Base-by-base conservation (phyloP, 2,113 vertebrate genomes). In the Melanostigma gelatinosum region DNA sequence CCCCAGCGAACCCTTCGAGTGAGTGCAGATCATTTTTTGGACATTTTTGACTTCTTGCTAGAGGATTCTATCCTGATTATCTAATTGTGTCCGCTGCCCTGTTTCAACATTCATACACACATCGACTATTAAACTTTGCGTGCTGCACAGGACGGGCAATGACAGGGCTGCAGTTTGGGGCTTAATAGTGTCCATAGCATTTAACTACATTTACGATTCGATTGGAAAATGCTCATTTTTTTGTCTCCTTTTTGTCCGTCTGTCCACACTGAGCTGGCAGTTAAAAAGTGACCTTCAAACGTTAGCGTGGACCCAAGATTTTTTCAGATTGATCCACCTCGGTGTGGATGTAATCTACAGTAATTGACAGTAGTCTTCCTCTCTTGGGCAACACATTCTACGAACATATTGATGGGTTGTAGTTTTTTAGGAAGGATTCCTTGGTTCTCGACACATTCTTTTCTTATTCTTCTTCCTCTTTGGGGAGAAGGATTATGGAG, bases 1-100 rank as follows among this genome's bases (percentile, higher is more conserved):
- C 91, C 95, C 96, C 90, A 99, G 98, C 6, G 97, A 99, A 74
- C 97, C 97, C 6, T 99, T 99, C 61, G 96, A 99, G 98, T 99
- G 92, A 98, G 97, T 96, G 77, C 8, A 13, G 8, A 52, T 52
- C 7, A 46, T 32, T 38, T 58, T 2, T 61, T 22, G 66, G 32
- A 44, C 42, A 8, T 6, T 1, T n/a, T 69, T 20, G 36, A 44
- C 40, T 20, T 55, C 34, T 44, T 48, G 8, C 32, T 32, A 0
- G 18, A 8, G 2, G 8, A 29, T 58, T 72, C 1, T 4, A 3
- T 65, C 29, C 2, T 6, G 29, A 22, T 65, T 70, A 27, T 78
- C 32, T 44, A 54, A 71, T 78, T 44, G 70, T 66, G 65, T 67
- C 27, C 18, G 12, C 32, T 9, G 58, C 27, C 40, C 20, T 50